These are phyloP conservation scores for Torymus texanus DNA, from an alignment of 2,888 invertebrate genomes.

Conservation along the genomic window DNA sequence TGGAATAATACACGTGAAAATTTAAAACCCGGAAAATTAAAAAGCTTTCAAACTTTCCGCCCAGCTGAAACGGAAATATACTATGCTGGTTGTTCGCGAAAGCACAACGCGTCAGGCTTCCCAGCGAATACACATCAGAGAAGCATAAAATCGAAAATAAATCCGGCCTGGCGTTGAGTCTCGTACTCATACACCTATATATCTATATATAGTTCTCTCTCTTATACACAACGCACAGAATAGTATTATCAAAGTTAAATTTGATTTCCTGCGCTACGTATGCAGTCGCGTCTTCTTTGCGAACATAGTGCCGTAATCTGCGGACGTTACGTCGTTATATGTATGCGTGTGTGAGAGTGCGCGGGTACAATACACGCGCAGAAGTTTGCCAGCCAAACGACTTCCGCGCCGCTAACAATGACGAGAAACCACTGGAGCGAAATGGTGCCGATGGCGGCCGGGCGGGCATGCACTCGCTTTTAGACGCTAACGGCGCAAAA, in stretches of 20 bases:
- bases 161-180: not conserved
- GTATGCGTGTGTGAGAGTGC: too few species aligned
- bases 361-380: not conserved
- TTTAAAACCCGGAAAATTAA: too few species aligned
- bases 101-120: not conserved
- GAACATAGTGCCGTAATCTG: too few species aligned
- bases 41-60: too few species aligned
- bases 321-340: too few species aligned
- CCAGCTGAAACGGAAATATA: too few species aligned
- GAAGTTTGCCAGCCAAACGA: constrained; percentile 48
- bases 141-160: constrained; percentile 20
- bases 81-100: too few species aligned
- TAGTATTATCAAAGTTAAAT: constrained; percentile 51
- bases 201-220: too few species aligned
- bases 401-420: constrained; percentile 57
- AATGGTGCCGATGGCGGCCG: constrained; percentile 62
- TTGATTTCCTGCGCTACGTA: constrained; percentile 40
- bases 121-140: not conserved
- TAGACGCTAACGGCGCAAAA: constrained; percentile 44
- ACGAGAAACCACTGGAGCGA: constrained; percentile 62
- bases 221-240: not conserved
- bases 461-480: constrained; percentile 53
- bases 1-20: too few species aligned
- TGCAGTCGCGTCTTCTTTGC: constrained; percentile 18
- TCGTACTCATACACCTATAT: not conserved